A percentile compares a stretch with the other conserved stretches of the same genome.
Conservation (phyloP, 2,888 invertebrate species). For the Brenthis ino region DNA sequence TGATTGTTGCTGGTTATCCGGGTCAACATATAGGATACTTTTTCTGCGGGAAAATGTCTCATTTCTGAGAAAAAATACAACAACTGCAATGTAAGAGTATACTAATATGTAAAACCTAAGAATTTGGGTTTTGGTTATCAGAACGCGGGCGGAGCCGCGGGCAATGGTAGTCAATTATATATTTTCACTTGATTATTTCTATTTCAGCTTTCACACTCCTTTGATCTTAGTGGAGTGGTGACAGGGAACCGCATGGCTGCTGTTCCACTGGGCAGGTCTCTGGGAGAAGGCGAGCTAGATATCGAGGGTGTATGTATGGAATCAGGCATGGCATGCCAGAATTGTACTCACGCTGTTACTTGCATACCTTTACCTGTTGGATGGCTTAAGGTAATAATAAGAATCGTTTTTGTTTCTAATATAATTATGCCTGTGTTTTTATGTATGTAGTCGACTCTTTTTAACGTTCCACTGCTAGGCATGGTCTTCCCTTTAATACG, state of each 20-base stretch:
- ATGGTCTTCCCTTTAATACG: no score
- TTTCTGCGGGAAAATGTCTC: no score
- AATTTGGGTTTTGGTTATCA: no score
- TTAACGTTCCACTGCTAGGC: not conserved
- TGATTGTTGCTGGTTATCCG: no score
- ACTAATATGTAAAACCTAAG: no score
- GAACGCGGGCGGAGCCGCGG: no score
- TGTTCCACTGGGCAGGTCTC: conserved; percentile 63
- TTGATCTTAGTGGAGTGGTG: conserved; percentile 64
- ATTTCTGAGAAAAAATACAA: no score
- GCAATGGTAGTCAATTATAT: no score
- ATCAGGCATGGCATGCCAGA: conserved; percentile 65
- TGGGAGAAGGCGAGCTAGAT: conserved; percentile 68
- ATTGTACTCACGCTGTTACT: conserved; percentile 64
- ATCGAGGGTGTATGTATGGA: conserved; percentile 68
- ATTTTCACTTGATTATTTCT: no score
- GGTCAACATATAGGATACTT: no score
- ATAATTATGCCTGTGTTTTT: no score
- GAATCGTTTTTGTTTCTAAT: not conserved
- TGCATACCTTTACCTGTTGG: conserved; percentile 69
- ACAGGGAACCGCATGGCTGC: conserved; percentile 72
- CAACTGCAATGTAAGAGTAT: no score
- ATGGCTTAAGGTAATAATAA: conserved; percentile 63
- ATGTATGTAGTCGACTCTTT: not conserved
- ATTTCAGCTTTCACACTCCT: conserved; percentile 58